Conservation (phyloP, 2,113 vertebrate species). For the Gymnarchus niloticus region DNA sequence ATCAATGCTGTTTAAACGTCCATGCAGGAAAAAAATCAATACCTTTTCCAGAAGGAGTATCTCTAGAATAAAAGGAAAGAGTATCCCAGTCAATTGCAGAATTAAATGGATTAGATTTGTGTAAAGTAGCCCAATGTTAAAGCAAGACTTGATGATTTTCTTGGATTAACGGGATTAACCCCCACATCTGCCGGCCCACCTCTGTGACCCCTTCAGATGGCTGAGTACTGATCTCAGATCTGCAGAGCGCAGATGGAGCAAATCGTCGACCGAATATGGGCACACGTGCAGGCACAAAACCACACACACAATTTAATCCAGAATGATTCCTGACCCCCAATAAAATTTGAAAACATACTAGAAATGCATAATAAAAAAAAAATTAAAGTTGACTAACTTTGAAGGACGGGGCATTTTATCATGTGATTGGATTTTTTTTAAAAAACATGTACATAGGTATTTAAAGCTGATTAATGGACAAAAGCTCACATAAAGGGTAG, state of each 20-base stretch:
- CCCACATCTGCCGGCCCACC: constrained; percentile 8
- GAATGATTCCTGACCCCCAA: too few relatives aligned
- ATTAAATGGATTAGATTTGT: constrained; percentile 10
- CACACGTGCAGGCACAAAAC: neutral
- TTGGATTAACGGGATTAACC: constrained; percentile 39
- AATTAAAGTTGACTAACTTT: too few relatives aligned
- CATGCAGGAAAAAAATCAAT: too few relatives aligned
- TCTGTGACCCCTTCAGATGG: neutral
- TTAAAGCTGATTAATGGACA: too few relatives aligned
- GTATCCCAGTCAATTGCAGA: neutral
- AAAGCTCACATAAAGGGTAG: too few relatives aligned
- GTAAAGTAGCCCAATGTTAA: neutral
- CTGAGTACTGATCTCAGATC: constrained; percentile 10
- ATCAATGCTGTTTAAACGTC: neutral
- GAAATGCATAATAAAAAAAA: too few relatives aligned
- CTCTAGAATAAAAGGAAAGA: neutral
- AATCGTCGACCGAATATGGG: neutral
- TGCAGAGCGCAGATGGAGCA: neutral
- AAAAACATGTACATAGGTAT: too few relatives aligned
- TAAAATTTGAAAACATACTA: too few relatives aligned
- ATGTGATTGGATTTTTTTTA: too few relatives aligned
- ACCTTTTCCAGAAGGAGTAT: constrained; percentile 2
- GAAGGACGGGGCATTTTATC: too few relatives aligned
- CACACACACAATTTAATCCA: neutral
- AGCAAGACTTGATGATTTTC: constrained; percentile 18